Evolutionary conservation across 2,888 invertebrate species (phyloP).

Genomic region (Eupithecia centaureata): DNA sequence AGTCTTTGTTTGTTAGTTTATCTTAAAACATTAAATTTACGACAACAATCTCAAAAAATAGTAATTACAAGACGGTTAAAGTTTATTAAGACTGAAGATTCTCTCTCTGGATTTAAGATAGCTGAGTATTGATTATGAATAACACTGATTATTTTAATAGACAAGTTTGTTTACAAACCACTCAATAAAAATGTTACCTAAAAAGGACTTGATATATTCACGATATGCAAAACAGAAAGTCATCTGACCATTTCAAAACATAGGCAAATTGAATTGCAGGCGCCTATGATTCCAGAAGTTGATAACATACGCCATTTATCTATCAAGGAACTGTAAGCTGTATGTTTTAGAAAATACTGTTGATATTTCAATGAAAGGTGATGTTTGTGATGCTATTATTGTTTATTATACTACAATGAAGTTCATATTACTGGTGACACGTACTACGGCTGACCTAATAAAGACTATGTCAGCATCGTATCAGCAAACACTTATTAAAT

Average conservation of each 20-base stretch:
- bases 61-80: neutral
- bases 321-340: conserved; percentile 14
- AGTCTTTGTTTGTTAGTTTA: too few relatives aligned
- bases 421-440: conserved; percentile 64
- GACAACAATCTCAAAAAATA: too few relatives aligned
- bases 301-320: conserved; percentile 8
- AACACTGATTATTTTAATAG: neutral
- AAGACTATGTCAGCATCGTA: conserved; percentile 58
- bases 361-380: conserved; percentile 19
- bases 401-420: conserved; percentile 50
- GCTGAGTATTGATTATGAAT: neutral
- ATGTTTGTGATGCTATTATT: conserved; percentile 22
- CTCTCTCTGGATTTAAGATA: neutral
- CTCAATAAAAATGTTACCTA: conserved; percentile 18
- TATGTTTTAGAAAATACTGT: conserved; percentile 16
- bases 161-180: conserved; percentile 9
- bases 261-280: conserved; percentile 56
- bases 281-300: conserved; percentile 39
- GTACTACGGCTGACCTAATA: conserved; percentile 68
- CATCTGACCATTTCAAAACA: conserved; percentile 52
- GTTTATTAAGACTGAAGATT: neutral
- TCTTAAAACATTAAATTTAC: too few relatives aligned
- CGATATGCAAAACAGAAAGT: conserved; percentile 48
- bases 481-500: conserved; percentile 66
- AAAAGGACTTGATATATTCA: conserved; percentile 31